These are phyloP conservation scores for Xanthorhoe designata DNA, from an alignment of 2,888 invertebrate genomes.

Conservation along the genomic window DNA sequence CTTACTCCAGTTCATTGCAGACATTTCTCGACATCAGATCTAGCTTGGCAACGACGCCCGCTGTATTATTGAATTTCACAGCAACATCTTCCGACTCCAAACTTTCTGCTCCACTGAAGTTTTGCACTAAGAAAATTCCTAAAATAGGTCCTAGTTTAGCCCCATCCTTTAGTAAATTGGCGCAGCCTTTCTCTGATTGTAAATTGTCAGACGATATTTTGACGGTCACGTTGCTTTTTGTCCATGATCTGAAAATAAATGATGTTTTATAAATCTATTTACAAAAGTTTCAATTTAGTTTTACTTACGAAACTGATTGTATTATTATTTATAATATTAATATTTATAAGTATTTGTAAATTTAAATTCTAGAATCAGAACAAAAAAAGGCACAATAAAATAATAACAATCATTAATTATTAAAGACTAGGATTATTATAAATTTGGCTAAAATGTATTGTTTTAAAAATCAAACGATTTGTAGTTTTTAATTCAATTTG, in stretches of 20 bases:
- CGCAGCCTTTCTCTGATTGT: constrained; percentile 51
- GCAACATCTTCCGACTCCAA: constrained; percentile 46
- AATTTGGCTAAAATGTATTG: no score
- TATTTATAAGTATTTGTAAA: no score
- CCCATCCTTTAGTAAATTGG: constrained; percentile 51
- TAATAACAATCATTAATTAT: no score
- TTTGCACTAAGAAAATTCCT: constrained; percentile 58
- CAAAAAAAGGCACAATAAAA: no score
- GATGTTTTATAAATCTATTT: no score
- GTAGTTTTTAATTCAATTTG: no score
- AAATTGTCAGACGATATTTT: constrained; percentile 49
- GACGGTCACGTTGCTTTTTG: constrained; percentile 46
- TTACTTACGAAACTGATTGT: no score
- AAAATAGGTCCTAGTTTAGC: constrained; percentile 52
- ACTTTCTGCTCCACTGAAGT: constrained; percentile 40
- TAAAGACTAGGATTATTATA: no score
- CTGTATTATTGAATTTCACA: constrained; percentile 50
- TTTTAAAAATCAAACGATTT: no score
- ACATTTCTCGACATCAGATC: constrained; percentile 56
- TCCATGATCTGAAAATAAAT: constrained; percentile 58
- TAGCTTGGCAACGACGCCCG: constrained; percentile 53
- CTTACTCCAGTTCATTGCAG: constrained; percentile 53
- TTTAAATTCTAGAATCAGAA: no score
- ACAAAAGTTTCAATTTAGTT: no score
- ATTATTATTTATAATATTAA: no score